Evolutionary conservation across 1,140 invertebrate species (phyloP).

Genomic region (Lasioglossum albipes): DNA sequence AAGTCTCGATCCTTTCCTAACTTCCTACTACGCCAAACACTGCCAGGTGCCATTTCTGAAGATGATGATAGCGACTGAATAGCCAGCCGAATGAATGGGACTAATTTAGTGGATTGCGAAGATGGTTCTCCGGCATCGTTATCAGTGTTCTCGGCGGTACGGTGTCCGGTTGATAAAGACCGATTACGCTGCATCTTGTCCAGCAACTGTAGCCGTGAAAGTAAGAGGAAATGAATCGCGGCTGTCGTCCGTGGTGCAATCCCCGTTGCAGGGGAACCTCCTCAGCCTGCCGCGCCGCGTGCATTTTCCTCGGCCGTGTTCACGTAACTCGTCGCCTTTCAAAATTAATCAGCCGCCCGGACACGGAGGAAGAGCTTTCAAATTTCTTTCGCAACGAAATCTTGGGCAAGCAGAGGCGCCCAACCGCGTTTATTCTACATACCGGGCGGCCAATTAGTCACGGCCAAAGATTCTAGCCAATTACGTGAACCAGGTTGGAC

Average conservation of each 20-base stretch:
- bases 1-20: no score
- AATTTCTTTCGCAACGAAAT: conserved; percentile 62
- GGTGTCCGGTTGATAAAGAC: no score
- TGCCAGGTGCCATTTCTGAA: no score
- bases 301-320: conserved; percentile 46
- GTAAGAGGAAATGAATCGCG: conserved; percentile 29
- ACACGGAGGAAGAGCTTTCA: conserved; percentile 57
- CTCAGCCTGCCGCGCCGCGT: not conserved
- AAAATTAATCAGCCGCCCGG: conserved; percentile 49
- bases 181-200: no score
- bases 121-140: no score
- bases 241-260: not conserved
- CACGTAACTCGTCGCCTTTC: conserved; percentile 58
- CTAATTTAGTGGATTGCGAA: no score
- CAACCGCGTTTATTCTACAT: conserved; percentile 31
- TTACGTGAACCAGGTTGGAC: conserved; percentile 71
- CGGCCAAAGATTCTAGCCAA: conserved; percentile 68
- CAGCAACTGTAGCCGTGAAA: conserved; percentile 25
- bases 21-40: no score
- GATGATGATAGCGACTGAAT: no score
- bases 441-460: conserved; percentile 69
- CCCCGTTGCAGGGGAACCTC: conserved; percentile 2
- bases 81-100: no score
- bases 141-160: no score
- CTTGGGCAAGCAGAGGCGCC: conserved; percentile 44